Base-by-base conservation (phyloP, 1,140 invertebrate genomes). In the Cyrtorhinus lividipennis region DNA sequence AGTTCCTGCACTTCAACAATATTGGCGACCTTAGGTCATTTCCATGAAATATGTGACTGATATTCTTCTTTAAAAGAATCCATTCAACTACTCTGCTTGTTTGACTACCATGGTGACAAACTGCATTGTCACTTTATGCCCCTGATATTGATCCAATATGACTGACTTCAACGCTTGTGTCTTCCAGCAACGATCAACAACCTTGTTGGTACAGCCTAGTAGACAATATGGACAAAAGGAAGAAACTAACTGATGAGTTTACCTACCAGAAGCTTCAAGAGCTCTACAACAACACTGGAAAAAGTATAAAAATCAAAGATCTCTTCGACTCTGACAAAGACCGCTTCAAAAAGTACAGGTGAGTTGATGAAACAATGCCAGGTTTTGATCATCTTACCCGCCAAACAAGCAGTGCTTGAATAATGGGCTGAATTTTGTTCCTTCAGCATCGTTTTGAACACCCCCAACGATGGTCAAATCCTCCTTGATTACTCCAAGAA, bases 401-500 rank as follows among this genome's bases (percentile, higher is more conserved):
- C 24, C 23, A 59, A 24, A 23, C 25, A n/a, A n/a, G n/a, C n/a
- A n/a, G n/a, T n/a, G n/a, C n/a, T n/a, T n/a, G n/a, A n/a, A n/a
- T n/a, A n/a, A n/a, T n/a, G n/a, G n/a, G n/a, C n/a, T n/a, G n/a
- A 22, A 18, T 3, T 46, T 5, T 38, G 15, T 68, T 67, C 69
- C 78, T 78, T 68, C 73, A 92, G 90, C 73, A 73, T 89, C 45
- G 80, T 75, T 45, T 68, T 95, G 24, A 67, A 77, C 13, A 92
- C 89, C 5, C 87, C 88, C 27, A 77, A 84, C 64, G 89, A 92
- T 81, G 90, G 90, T 20, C 82, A 88, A 1, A 90, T 99, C 71
- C 78, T 98, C 24, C 69, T 92, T 65, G 96, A 99, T 77, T 99
- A 88, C 75, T 99, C 95, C 12, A 99, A 99, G 76, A 99, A 99